These are phyloP conservation scores for Drosophila cardini DNA, from an alignment of 1,140 invertebrate genomes.

Conservation along the genomic window DNA sequence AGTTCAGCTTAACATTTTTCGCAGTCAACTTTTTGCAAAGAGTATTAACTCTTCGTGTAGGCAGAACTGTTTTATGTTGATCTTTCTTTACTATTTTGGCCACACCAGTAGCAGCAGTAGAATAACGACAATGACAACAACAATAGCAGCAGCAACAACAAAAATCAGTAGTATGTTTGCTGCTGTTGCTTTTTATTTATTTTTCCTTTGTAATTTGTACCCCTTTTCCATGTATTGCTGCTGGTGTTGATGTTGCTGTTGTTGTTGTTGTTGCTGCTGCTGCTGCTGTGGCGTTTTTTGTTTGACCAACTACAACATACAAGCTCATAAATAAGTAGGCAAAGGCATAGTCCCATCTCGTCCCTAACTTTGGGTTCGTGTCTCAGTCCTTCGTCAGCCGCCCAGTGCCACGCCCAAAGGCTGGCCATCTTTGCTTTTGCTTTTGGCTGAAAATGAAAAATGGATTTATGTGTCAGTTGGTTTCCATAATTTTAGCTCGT, in stretches of 20 bases:
- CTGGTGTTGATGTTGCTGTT: conserved; percentile 14
- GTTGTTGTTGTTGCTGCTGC: conserved; percentile 18
- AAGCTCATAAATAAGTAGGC: conserved; percentile 81
- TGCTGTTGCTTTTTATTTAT: conserved; percentile 76
- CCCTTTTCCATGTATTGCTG: conserved; percentile 62
- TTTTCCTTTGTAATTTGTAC: conserved; percentile 77
- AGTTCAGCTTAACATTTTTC: too few species aligned
- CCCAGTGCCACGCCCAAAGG: conserved; percentile 30
- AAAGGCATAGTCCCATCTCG: conserved; percentile 57
- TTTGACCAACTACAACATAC: conserved; percentile 79
- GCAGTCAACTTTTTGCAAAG: not conserved
- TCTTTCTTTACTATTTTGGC: conserved; percentile 32
- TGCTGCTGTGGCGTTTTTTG: conserved; percentile 43
- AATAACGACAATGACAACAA: conserved; percentile 30
- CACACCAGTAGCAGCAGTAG: conserved; percentile 36
- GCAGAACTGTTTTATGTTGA: conserved; percentile 18
- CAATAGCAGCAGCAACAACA: conserved; percentile 49
- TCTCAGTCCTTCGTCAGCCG: not conserved
- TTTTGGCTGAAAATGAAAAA: conserved; percentile 76
- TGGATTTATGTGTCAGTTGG: conserved; percentile 83
- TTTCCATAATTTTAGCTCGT: conserved; percentile 76
- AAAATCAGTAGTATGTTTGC: conserved; percentile 75
- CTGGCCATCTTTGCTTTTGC: conserved; percentile 57
- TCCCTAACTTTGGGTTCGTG: conserved; percentile 7
- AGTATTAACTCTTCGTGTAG: conserved; percentile 28